Conservation (phyloP, 2,113 vertebrate genomes). For the Canis aureus region DNA sequence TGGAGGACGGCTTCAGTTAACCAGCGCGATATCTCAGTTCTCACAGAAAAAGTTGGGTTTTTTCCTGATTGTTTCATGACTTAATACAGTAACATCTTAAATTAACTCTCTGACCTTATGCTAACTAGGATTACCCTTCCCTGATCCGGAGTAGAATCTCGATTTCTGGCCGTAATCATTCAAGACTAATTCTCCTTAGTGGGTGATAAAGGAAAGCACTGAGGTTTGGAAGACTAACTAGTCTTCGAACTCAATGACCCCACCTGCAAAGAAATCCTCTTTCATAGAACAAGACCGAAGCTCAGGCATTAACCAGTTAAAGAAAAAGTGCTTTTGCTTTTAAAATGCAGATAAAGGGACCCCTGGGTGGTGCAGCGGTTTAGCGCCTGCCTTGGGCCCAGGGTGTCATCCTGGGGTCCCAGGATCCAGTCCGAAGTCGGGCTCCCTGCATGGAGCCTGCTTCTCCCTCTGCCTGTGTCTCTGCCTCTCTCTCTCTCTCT, state of each 20-base stretch:
- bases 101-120: background rate
- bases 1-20: background rate
- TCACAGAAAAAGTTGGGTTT: background rate
- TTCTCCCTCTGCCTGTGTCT: no score
- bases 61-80: background rate
- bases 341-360: background rate
- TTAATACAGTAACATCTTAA: constrained; percentile 22
- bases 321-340: background rate
- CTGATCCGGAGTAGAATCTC: background rate
- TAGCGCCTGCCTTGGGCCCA: no score
- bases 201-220: background rate
- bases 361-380: no score
- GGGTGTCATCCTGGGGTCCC: no score
- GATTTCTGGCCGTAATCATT: background rate
- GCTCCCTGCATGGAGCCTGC: no score
- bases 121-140: background rate
- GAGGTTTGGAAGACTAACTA: background rate
- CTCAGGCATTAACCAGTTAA: background rate
- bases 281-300: background rate
- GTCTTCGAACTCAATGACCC: background rate
- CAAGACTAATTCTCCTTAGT: constrained; percentile 1
- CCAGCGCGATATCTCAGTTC: background rate
- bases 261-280: background rate
- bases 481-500: no score
- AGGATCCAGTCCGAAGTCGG: fast-evolving